Evolutionary conservation across 2,888 invertebrate species (phyloP), one percentile per base, ranked within the genome.

Genomic region (Phymatocera aterrima): DNA sequence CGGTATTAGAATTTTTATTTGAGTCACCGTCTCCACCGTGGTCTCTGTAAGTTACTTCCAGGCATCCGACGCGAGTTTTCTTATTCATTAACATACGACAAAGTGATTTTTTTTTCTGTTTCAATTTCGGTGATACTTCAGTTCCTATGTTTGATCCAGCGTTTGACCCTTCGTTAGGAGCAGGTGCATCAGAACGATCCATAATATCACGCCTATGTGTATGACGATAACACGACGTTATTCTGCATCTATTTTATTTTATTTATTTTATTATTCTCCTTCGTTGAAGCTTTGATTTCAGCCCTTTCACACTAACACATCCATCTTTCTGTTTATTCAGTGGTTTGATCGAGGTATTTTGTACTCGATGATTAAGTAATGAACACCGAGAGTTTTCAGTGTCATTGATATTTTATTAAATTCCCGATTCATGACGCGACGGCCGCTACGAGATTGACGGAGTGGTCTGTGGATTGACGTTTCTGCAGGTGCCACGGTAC

Each of bases 61-160:
- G 82, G 78, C 91, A 91, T 2, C 91, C 91, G 8, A 91, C 88
- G 81, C 88, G 88, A 1, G 91, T 91, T 79, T 91, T 91, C 79
- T 90, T 90, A 72, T 90, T 87, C 86, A 89, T 88, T 60, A 91
- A 82, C 80, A 91, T 86, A 57, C 88, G 89, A 80, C 91, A 91
- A 4, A 91, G 85, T 4, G 90, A 89, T 79, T 90, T 91, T 80
- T 90, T 90, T 79, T 90, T 89, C 78, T 90, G 87, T 79, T 90
- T 90, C 0, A 87, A 85, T 64, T 88, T 88, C 0, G 89, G 88
- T 15, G 89, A 89, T 51, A 84, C 79, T 12, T 88, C 86, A n/a
- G 83, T 74, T 28, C 84, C 85, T 21, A 81, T 75, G 5, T 80
- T 77, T 75, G 82, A 83, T n/a, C 83, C 80, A 21, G 80, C 64